phyloP scores from a whole-genome alignment of 2,113 vertebrate species.

The Podarcis raffonei region DNA sequence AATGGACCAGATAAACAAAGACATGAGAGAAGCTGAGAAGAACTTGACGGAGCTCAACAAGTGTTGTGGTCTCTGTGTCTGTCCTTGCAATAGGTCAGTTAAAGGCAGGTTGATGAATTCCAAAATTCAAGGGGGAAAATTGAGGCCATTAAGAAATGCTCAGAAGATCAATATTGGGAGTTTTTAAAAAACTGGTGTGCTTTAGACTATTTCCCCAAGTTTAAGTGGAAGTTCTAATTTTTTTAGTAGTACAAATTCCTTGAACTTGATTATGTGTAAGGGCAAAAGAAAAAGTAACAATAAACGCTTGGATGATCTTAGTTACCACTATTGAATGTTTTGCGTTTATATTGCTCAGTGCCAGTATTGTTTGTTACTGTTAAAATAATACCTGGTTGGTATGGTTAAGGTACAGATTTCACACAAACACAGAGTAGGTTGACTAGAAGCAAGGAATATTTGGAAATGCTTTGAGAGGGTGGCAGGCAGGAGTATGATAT shows the following conservation, averaged over 20 bases:
- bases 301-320: neutral
- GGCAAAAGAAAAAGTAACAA: neutral
- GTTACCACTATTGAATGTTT: neutral
- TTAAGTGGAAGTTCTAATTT: neutral
- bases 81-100: slow-evolving; percentile 93
- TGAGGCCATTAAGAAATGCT: neutral
- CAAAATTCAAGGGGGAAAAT: neutral
- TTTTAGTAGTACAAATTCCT: neutral
- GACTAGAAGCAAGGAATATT: neutral
- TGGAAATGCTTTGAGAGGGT: neutral
- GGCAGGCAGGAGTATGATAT: neutral
- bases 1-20: slow-evolving; percentile 98
- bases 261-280: neutral
- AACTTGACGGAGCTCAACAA: slow-evolving; percentile 95
- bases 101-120: slow-evolving; percentile 10
- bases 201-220: neutral
- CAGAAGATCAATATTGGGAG: neutral
- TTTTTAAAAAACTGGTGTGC: neutral
- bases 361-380: neutral
- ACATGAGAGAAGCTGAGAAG: slow-evolving; percentile 95
- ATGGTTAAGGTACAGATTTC: neutral
- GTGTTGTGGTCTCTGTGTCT: slow-evolving; percentile 95
- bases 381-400: neutral
- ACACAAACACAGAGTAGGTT: too few species aligned
- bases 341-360: neutral